phyloP scores from a whole-genome alignment of 2,888 invertebrate species.

The Drosophila nigricruria region DNA sequence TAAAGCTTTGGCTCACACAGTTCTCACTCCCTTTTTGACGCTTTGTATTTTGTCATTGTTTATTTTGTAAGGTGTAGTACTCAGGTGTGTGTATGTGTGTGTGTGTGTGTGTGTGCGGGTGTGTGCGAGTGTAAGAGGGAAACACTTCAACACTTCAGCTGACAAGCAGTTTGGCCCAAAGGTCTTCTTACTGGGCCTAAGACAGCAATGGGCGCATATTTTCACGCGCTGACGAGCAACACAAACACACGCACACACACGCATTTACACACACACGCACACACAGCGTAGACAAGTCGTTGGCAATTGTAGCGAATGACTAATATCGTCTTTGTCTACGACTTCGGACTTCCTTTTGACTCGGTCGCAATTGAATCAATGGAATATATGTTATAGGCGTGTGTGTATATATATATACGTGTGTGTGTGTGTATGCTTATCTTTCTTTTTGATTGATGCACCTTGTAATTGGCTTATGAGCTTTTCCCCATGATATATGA shows the following conservation, averaged over 20 bases:
- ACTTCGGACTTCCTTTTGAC: conserved; percentile 44
- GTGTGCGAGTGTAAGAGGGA: conserved; percentile 33
- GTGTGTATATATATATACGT: neutral
- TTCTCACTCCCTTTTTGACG: conserved; percentile 1
- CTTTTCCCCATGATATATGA: conserved; percentile 42
- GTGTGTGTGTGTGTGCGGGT: neutral
- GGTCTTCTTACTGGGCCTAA: conserved; percentile 23
- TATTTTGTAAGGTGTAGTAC: conserved; percentile 4
- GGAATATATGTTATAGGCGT: neutral
- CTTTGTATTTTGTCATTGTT: conserved; percentile 13
- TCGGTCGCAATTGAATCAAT: conserved; percentile 39
- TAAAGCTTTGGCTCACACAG: neutral
- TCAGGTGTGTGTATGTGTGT: neutral
- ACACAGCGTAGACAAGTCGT: conserved; percentile 25
- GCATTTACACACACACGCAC: neutral
- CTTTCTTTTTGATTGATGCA: conserved; percentile 67
- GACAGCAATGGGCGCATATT: conserved; percentile 41
- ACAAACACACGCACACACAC: conserved; percentile 9
- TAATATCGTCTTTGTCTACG: conserved; percentile 41
- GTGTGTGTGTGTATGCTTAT: conserved; percentile 4
- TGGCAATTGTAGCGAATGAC: conserved; percentile 53
- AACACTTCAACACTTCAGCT: conserved; percentile 33
- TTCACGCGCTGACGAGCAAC: conserved; percentile 43
- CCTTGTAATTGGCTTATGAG: conserved; percentile 75
- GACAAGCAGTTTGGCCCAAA: conserved; percentile 38